Conservation (phyloP, 2,113 vertebrate species). For the Phoxinus phoxinus region DNA sequence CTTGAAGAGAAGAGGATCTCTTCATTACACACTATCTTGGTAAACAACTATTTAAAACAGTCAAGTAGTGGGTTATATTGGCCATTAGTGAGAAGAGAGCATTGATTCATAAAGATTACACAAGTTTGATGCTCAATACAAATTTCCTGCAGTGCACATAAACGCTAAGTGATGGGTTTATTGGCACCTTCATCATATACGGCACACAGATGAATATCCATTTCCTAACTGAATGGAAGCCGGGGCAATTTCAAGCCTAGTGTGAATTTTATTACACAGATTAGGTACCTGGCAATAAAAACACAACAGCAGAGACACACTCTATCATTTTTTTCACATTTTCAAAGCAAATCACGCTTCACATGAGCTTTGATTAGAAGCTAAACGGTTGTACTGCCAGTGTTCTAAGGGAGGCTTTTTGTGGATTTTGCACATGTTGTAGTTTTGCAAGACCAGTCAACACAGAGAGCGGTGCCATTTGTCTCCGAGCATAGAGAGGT, state of each 20-base stretch:
- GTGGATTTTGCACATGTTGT: constrained; percentile 12
- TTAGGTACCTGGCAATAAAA: constrained; percentile 33
- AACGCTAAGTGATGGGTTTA: constrained; percentile 33
- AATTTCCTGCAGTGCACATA: constrained; percentile 10
- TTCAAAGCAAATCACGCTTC: not conserved
- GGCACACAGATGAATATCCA: not conserved
- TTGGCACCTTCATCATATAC: constrained; percentile 4
- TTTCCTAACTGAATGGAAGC: not conserved
- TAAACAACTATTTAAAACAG: constrained; percentile 31
- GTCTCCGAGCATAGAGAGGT: constrained; percentile 15
- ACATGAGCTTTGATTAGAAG: constrained; percentile 32
- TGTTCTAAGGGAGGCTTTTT: not conserved
- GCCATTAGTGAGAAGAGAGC: constrained; percentile 26
- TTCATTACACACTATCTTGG: constrained; percentile 14
- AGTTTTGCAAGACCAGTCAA: constrained; percentile 1
- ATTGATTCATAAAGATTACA: constrained; percentile 32
- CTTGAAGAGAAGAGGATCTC: constrained; percentile 24
- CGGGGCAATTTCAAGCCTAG: constrained; percentile 5
- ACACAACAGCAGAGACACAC: not conserved
- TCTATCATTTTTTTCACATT: constrained; percentile 1
- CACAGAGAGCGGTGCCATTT: constrained; percentile 9
- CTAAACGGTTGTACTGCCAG: not conserved
- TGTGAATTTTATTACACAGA: constrained; percentile 27
- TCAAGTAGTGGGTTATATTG: constrained; percentile 30
- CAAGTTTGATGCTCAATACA: constrained; percentile 21